phyloP scores from a whole-genome alignment of 2,113 vertebrate species.

The Gopherus flavomarginatus region DNA sequence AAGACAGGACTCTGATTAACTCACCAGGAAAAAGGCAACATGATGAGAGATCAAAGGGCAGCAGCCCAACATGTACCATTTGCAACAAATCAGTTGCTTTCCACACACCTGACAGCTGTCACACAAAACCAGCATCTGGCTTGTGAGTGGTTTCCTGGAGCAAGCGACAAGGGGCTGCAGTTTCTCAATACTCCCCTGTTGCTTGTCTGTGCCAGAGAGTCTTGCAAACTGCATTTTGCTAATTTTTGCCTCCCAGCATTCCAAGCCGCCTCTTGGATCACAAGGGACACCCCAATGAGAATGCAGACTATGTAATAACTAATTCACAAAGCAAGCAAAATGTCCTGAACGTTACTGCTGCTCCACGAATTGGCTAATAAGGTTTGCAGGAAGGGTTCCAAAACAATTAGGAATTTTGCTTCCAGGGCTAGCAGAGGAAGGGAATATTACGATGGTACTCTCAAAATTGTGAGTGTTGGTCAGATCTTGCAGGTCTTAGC shows the following conservation, averaged over 20 bases:
- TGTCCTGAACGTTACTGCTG: background rate
- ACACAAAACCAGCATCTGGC: background rate
- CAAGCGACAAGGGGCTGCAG: background rate
- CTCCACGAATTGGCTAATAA: background rate
- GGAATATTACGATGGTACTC: background rate
- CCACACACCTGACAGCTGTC: slow-evolving; percentile 28
- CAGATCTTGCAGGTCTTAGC: background rate
- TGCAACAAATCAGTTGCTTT: background rate
- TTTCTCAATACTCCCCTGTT: background rate
- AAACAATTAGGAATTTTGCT: background rate
- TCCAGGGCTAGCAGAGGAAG: background rate
- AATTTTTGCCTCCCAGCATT: background rate
- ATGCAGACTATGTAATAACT: background rate
- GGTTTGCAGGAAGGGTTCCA: background rate
- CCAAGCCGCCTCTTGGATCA: background rate
- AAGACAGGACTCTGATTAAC: background rate
- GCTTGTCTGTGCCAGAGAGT: background rate
- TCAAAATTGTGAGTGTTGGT: background rate
- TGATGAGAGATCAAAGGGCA: background rate
- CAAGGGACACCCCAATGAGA: background rate
- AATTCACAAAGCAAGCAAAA: background rate
- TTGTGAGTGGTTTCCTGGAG: background rate
- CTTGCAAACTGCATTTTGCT: background rate
- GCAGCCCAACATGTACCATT: background rate
- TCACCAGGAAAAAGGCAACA: slow-evolving; percentile 8